Evolutionary conservation across 2,888 invertebrate genomes (phyloP), one percentile per base, ranked within the genome.

Genomic region (Agriotes lineatus): DNA sequence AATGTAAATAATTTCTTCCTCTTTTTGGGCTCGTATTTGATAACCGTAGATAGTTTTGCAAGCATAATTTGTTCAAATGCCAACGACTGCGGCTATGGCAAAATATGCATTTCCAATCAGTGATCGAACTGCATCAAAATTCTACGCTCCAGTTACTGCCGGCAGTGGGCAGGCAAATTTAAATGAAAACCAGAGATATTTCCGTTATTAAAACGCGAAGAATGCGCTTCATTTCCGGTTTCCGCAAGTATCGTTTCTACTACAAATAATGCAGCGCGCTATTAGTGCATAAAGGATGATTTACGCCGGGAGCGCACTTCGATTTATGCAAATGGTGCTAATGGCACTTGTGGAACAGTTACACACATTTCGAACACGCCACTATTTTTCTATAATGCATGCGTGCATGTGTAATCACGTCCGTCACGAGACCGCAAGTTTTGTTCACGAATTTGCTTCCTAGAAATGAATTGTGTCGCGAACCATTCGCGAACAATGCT

Each of bases 201-300:
- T 61, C 61, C 61, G 42, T 61, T 45, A 61, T 61, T 61, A 50
- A 50, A 35, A 14, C 45, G 10, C 22, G 50, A 50, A 25, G 61
- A 61, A 61, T 50, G 61, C 18, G 37, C 50, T 50, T 61, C 33
- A 50, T 37, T 61, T 61, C 61, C 61, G 61, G 12, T 59, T 33
- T 20, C 12, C 45, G 42, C 50, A 50, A 37, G 22, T 61, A 61
- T 48, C 50, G 61, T 61, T 50, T 61, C 50, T 25, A 52, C 30
- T 33, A 61, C 37, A 61, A 61, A 61, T 50, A 61, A 61, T 61
- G 37, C 33, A 57, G 20, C n/a, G 14, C 7, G 25, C 22, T 39
- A 57, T 39, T 39, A 39, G 22, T 39, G 25, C 25, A 39, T 57
- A 57, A 39, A 39, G 39, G 42, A 39, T 42, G 39, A 57, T 57